Base-by-base conservation (phyloP, 2,113 vertebrate genomes). In the Astur gentilis region DNA sequence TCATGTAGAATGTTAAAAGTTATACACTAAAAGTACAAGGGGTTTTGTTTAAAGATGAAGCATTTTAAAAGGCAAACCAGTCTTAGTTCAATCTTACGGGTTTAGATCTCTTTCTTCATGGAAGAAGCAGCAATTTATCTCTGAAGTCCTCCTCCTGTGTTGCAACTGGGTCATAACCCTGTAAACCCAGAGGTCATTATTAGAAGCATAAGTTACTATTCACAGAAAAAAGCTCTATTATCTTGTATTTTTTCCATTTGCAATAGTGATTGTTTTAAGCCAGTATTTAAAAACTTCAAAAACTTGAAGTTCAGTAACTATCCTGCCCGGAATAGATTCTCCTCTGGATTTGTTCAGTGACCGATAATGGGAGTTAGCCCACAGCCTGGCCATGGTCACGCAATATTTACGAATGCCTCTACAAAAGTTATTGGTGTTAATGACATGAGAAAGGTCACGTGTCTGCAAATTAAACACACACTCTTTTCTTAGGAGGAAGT, bases 401-500 rank as follows among this genome's bases (percentile, higher is more conserved):
- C 2, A 3, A 3, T 16, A 6, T 3, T 36, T 93, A 50, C 23
- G 8, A 54, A 29, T 29, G 52, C 21, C 49, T 1, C 15, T 17
- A 2, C 57, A 20, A 3, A 23, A 92, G 29, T 40, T 49, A 6
- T 1, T 49, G 67, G 42, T 52, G 54, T 7, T 38, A 25, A 7
- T 14, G 25, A 2, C 7, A 1, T 6, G 50, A 20, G 49, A 29
- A 70, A 31, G 32, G 8, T 17, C 29, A 7, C 0, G 1, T 10
- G 32, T 57, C 57, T 79, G 55, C 54, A 50, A 10, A 45, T 58
- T 21, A 32, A 87, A 80, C 9, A 2, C 15, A 6, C 18, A 0
- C 62, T 81, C 69, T 77, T 67, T 29, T 86, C 34, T 62, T n/a
- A 99, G 99, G 99, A 83, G 99, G 99, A 90, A 98, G 98, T 60